phyloP scores from a whole-genome alignment of 2,113 vertebrate species.

The Sula dactylatra region DNA sequence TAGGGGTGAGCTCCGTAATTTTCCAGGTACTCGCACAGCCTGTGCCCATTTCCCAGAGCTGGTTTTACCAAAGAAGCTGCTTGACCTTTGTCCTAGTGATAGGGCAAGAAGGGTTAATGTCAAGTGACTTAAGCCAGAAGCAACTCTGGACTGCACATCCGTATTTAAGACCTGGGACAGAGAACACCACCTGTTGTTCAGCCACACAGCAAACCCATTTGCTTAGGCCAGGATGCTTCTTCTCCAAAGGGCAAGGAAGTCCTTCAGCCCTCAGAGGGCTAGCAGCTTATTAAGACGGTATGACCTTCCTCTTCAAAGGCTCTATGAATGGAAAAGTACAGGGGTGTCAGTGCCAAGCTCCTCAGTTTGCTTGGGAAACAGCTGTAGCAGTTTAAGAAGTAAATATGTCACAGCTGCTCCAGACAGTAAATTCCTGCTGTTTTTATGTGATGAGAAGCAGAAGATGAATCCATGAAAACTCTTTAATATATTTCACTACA shows the following conservation, averaged over 20 bases:
- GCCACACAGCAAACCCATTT: not conserved
- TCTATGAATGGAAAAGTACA: conserved; percentile 33
- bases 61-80: not conserved
- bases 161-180: not conserved
- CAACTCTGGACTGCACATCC: not conserved
- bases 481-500: not conserved
- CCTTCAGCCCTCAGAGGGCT: not conserved
- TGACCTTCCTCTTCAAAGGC: conserved; percentile 26
- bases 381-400: conserved; percentile 52
- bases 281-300: not conserved
- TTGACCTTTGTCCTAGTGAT: not conserved
- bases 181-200: not conserved
- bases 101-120: not conserved
- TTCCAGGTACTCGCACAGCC: not conserved
- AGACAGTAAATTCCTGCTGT: conserved; percentile 29
- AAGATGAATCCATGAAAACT: conserved; percentile 19
- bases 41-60: not conserved
- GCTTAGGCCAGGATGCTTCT: not conserved
- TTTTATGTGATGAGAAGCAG: conserved; percentile 38
- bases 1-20: not conserved
- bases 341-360: conserved; percentile 2
- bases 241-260: not conserved
- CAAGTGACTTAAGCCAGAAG: not conserved
- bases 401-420: conserved; percentile 46
- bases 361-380: conserved; percentile 33